Evolutionary conservation across 1,140 invertebrate genomes (phyloP), one percentile per base, ranked within the genome.

Genomic region (Drosophila miranda): DNA sequence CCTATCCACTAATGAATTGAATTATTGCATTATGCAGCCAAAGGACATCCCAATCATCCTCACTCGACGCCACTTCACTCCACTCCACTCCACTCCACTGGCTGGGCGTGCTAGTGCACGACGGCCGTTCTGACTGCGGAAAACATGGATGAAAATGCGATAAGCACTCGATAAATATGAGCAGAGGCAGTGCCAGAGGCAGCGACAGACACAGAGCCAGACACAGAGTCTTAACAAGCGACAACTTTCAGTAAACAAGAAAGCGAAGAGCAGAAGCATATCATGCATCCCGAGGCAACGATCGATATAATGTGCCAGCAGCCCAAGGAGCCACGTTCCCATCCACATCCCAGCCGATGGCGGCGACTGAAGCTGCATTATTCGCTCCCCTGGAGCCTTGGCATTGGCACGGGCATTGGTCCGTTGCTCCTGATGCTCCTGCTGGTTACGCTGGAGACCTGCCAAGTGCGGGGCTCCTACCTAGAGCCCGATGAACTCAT

Each of bases 401-500:
- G 34, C 34, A 34, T 34, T 30, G 28, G 28, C 28, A 30, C 7
- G 54, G 62, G 51, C 52, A 51, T 72, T 14, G 54, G 68, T 45
- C 59, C 73, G 54, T 5, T 38, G 26, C 14, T 68, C 8, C 62
- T 52, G 3, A 16, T 69, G 30, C 38, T 69, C 7, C 48, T 69
- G 44, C 53, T 84, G 34, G 11, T 13, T 13, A 38, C 4, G 50
- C 42, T 73, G 34, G 59, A 49, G 9, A 55, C 60, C 3, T 41
- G 49, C 34, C 77, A 57, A 43, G 38, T 69, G 51, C 13, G 45
- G 1, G 42, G 70, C 42, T 72, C 84, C 3, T 91, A 91, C 61
- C 72, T 89, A 23, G 90, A 91, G 58, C 84, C 88, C 28, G 90
- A 91, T 62, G 90, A 91, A 57, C 87, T 91, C n/a, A 91, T 91